These are phyloP conservation scores for Acipenser ruthenus DNA, from an alignment of 2,797 vertebrate genomes.

Conservation along the genomic window DNA sequence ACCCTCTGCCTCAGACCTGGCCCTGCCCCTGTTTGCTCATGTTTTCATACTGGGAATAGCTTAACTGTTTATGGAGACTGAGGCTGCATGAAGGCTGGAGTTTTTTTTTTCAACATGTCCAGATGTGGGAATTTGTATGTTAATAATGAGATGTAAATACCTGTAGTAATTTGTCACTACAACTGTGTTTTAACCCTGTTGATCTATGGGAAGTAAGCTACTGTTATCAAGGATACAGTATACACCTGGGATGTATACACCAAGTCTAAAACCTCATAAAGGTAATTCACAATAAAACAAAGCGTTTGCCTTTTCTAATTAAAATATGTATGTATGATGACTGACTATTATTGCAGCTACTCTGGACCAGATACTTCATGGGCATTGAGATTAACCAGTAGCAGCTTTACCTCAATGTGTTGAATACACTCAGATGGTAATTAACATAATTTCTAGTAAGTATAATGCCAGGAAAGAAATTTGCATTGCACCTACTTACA, in stretches of 20 bases:
- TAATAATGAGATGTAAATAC: conserved; percentile 17
- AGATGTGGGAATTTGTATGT: conserved; percentile 11
- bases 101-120: neutral
- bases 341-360: too few species aligned
- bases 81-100: neutral
- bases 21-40: neutral
- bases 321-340: too few species aligned
- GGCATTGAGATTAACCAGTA: too few species aligned
- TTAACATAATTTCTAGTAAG: too few species aligned
- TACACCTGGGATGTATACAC: neutral
- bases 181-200: neutral
- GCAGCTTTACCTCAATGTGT: too few species aligned
- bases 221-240: conserved; percentile 9
- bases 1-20: neutral
- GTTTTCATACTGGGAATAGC: neutral
- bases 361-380: too few species aligned
- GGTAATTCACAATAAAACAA: too few species aligned
- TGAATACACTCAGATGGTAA: too few species aligned
- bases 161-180: conserved; percentile 9
- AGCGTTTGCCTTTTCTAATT: too few species aligned
- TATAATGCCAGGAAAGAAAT: too few species aligned
- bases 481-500: too few species aligned
- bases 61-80: neutral
- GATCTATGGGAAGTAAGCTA: conserved; percentile 11
- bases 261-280: too few species aligned